Evolutionary conservation across 2,113 vertebrate genomes (phyloP).

Genomic region (Eretmochelys imbricata): DNA sequence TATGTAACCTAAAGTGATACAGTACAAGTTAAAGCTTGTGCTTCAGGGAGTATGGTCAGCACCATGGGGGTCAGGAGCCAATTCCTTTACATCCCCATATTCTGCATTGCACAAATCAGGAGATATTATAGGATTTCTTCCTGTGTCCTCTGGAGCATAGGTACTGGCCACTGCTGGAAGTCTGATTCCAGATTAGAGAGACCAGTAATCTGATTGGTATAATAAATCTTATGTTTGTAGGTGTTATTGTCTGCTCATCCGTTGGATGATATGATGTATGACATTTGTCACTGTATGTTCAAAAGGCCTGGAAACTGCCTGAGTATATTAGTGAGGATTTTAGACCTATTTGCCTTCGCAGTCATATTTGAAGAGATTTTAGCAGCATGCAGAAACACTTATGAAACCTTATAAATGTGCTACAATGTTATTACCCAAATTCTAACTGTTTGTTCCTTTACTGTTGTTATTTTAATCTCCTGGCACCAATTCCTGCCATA

Average conservation of each 20-base stretch:
- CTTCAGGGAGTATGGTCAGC: neutral
- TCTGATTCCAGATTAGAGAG: neutral
- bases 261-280: neutral
- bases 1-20: neutral
- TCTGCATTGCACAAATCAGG: rapidly evolving
- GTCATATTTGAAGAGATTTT: neutral
- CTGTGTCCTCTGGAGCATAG: neutral
- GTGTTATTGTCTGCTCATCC: neutral
- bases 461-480: neutral
- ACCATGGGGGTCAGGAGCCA: rapidly evolving
- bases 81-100: neutral
- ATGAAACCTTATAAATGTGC: neutral
- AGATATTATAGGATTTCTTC: neutral
- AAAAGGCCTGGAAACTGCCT: neutral
- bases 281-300: neutral
- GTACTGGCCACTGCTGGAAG: neutral
- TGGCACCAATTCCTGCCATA: neutral
- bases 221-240: neutral
- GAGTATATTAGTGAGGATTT: neutral
- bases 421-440: neutral
- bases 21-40: neutral
- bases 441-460: neutral
- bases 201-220: neutral
- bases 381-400: neutral
- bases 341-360: neutral